These are phyloP conservation scores for Caenorhabditis virilis DNA, from an alignment of 2,888 invertebrate species.

Conservation along the genomic window DNA sequence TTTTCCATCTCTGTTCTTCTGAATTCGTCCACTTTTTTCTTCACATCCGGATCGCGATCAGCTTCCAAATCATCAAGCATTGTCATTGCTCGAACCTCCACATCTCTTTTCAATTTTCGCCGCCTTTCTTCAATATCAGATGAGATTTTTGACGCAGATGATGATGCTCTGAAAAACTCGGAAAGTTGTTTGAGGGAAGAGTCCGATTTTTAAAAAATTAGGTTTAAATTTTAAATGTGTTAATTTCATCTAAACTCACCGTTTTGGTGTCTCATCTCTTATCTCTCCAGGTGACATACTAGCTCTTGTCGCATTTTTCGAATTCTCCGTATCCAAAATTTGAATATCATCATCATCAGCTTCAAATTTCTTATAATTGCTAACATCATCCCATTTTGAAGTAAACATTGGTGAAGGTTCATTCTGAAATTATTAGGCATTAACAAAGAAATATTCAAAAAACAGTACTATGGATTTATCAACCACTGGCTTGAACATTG, in stretches of 20 bases:
- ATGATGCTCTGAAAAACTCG: too few species aligned
- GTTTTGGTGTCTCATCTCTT: neutral
- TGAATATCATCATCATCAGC: slow-evolving; percentile 17
- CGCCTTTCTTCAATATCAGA: slow-evolving; percentile 28
- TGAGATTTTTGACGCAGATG: too few species aligned
- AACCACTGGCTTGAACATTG: too few species aligned
- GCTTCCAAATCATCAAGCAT: slow-evolving; percentile 63
- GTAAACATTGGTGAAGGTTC: neutral
- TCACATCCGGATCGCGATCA: slow-evolving; percentile 42
- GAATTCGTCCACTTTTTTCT: slow-evolving; percentile 37
- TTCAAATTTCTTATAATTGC: slow-evolving; percentile 9
- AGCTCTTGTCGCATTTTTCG: neutral
- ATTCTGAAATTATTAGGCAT: neutral
- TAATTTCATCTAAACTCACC: neutral
- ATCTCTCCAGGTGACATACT: slow-evolving; percentile 10
- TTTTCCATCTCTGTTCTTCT: slow-evolving; percentile 36
- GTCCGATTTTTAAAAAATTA: slow-evolving; percentile 3
- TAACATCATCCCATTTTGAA: slow-evolving; percentile 24
- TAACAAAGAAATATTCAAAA: too few species aligned
- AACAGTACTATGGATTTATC: too few species aligned
- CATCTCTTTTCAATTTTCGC: slow-evolving; percentile 22
- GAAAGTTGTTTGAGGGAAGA: neutral
- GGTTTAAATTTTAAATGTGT: neutral
- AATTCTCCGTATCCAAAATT: neutral
- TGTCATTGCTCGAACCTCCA: slow-evolving; percentile 60